A percentile compares a stretch with the other conserved stretches of the same genome.
Evolutionary conservation across 1,140 invertebrate species (phyloP).

Genomic region (Cyclargus thomasi): DNA sequence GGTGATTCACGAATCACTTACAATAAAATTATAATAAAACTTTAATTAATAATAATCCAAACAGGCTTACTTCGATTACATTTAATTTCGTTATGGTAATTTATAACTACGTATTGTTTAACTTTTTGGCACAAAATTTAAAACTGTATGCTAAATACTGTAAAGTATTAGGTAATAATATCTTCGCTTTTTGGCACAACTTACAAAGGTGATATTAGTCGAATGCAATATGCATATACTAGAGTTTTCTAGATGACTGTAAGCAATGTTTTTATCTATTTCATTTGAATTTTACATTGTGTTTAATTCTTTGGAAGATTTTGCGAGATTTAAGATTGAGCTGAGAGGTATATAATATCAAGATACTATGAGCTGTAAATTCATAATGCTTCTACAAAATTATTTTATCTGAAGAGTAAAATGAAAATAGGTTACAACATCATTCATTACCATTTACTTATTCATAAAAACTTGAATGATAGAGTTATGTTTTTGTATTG

Average conservation of each 20-base stretch:
- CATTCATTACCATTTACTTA: too few relatives aligned
- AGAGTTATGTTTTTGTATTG: too few relatives aligned
- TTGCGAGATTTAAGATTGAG: too few relatives aligned
- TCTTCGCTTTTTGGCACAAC: background rate
- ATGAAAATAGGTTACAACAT: background rate
- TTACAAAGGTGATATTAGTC: background rate
- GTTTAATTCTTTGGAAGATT: too few relatives aligned
- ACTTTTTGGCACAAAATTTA: slow-evolving; percentile 10
- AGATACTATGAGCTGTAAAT: background rate
- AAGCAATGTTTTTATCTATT: too few relatives aligned
- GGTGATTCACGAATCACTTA: slow-evolving; percentile 50
- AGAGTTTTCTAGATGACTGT: too few relatives aligned
- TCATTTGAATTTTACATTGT: too few relatives aligned
- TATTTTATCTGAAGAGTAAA: background rate
- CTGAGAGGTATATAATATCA: too few relatives aligned
- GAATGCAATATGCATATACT: background rate
- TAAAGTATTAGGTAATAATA: background rate
- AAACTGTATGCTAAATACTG: slow-evolving; percentile 13
- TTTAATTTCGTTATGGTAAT: slow-evolving; percentile 18
- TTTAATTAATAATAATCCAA: slow-evolving; percentile 52
- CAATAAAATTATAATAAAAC: slow-evolving; percentile 60
- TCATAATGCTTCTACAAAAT: background rate
- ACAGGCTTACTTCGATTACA: slow-evolving; percentile 44
- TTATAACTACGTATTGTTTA: slow-evolving; percentile 14
- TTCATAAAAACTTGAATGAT: too few relatives aligned